These are phyloP conservation scores for Chloropsis cyanopogon DNA, from an alignment of 2,113 vertebrate species.

Conservation along the genomic window DNA sequence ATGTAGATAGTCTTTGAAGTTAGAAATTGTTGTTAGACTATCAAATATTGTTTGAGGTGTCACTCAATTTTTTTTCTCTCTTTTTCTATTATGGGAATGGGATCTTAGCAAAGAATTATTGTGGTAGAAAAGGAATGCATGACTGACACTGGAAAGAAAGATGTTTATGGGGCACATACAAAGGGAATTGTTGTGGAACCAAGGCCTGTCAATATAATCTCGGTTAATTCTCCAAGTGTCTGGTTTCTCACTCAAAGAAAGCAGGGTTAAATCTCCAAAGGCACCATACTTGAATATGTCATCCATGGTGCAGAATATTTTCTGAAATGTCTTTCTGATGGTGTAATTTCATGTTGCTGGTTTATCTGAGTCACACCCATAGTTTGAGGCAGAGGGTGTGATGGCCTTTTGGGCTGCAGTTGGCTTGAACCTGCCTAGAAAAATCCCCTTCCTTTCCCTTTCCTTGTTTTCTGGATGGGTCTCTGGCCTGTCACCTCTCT, in stretches of 20 bases:
- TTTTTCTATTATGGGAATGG: slow-evolving; percentile 69
- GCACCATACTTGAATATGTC: slow-evolving; percentile 12
- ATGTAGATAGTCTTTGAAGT: slow-evolving; percentile 83
- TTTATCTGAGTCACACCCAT: slow-evolving; percentile 13
- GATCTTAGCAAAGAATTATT: slow-evolving; percentile 67
- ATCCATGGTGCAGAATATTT: slow-evolving; percentile 33
- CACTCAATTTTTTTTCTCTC: slow-evolving; percentile 72
- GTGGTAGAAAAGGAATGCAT: slow-evolving; percentile 63
- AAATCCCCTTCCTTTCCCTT: slow-evolving; percentile 5
- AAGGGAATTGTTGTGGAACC: slow-evolving; percentile 72
- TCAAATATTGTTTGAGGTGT: slow-evolving; percentile 83
- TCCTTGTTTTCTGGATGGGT: neutral
- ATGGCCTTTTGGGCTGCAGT: neutral
- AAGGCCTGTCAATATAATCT: slow-evolving; percentile 65
- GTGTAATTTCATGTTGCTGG: slow-evolving; percentile 14
- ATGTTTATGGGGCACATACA: slow-evolving; percentile 67
- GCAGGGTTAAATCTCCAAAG: slow-evolving; percentile 59
- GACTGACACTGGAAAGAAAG: slow-evolving; percentile 72
- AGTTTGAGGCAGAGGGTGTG: neutral
- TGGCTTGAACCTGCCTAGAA: neutral
- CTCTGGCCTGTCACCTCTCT: neutral
- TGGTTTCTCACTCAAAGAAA: slow-evolving; percentile 49
- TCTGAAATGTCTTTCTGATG: slow-evolving; percentile 41
- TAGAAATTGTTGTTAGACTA: slow-evolving; percentile 83
- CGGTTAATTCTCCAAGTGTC: slow-evolving; percentile 37